Conservation (phyloP, 1,140 invertebrate species). For the Muscidifurax raptorellus region DNA sequence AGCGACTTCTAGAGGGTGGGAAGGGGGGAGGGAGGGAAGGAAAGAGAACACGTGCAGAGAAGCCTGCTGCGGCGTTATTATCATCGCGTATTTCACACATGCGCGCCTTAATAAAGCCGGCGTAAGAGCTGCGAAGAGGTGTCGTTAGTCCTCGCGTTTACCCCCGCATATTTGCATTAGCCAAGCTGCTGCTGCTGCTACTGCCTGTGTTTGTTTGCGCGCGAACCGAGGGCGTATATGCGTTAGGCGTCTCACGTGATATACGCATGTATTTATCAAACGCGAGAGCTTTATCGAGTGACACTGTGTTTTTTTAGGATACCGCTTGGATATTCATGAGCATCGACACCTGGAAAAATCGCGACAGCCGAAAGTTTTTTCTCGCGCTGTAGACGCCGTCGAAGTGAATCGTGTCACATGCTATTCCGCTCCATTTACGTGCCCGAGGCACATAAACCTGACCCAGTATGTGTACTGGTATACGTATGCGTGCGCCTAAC, state of each 20-base stretch:
- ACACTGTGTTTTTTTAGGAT: too few species aligned
- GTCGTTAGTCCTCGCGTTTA: not conserved
- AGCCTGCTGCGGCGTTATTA: slow-evolving; percentile 1
- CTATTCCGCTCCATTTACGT: not conserved
- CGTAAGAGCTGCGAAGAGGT: not conserved
- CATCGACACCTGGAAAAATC: not conserved
- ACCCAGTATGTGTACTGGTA: not conserved
- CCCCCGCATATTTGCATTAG: not conserved
- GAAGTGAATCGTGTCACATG: not conserved
- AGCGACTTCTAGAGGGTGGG: not conserved
- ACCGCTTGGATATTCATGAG: not conserved
- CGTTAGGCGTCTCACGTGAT: too few species aligned
- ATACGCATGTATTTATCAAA: too few species aligned
- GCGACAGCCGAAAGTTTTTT: not conserved
- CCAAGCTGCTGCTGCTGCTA: not conserved
- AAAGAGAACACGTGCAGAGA: not conserved
- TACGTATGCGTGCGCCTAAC: not conserved
- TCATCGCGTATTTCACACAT: slow-evolving; percentile 6
- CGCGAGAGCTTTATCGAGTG: too few species aligned
- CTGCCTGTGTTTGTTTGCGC: not conserved
- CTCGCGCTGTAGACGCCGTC: not conserved
- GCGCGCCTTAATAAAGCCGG: slow-evolving; percentile 2
- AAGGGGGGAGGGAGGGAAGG: not conserved
- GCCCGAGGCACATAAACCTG: too few species aligned
- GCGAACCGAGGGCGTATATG: too few species aligned